Conservation (phyloP, 2,113 vertebrate genomes). For the Empidonax traillii region DNA sequence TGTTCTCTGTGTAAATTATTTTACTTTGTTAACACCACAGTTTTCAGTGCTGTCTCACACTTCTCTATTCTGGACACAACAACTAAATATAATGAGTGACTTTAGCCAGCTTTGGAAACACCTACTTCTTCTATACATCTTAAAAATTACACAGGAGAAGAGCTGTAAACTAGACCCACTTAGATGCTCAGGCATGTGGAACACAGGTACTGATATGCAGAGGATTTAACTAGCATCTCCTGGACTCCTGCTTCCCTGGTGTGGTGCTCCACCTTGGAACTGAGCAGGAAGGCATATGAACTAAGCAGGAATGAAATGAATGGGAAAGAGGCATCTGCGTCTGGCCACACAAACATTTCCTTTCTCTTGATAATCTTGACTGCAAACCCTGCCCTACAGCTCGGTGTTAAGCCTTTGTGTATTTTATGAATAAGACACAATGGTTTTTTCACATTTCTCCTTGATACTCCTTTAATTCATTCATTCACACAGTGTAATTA, state of each 20-base stretch:
- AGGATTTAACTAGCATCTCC: background rate
- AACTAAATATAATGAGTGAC: background rate
- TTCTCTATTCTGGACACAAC: background rate
- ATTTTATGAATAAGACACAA: background rate
- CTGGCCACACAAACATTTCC: background rate
- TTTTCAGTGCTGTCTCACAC: background rate
- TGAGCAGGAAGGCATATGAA: background rate
- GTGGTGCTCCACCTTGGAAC: background rate
- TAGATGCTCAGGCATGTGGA: background rate
- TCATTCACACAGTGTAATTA: background rate
- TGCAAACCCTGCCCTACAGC: background rate
- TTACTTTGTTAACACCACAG: background rate
- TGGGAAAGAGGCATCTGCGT: background rate
- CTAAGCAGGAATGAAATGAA: background rate
- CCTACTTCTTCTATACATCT: background rate
- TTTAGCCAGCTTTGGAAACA: background rate
- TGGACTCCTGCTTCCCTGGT: background rate
- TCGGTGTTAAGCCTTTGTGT: background rate
- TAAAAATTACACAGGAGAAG: background rate
- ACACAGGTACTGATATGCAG: background rate
- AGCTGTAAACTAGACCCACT: background rate
- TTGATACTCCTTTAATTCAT: background rate
- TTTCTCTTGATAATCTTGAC: background rate
- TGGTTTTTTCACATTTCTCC: background rate
- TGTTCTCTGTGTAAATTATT: background rate